Evolutionary conservation across 2,797 vertebrate species (phyloP).

Genomic region (Trichosurus vulpecula): DNA sequence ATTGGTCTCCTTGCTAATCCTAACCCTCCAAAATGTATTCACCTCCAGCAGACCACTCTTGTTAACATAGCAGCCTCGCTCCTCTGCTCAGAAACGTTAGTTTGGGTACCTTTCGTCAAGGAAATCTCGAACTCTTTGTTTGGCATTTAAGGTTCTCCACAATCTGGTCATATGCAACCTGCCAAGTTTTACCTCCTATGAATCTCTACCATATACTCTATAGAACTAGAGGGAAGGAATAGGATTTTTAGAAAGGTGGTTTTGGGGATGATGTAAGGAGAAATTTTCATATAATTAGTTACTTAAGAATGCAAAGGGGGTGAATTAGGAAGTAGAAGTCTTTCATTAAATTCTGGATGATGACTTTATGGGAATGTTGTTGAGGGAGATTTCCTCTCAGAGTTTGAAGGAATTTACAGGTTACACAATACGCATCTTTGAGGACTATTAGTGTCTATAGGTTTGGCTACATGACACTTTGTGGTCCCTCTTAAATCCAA

Average conservation of each 20-base stretch:
- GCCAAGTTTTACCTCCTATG: neutral
- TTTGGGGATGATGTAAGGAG: neutral
- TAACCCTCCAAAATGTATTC: neutral
- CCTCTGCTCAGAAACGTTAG: neutral
- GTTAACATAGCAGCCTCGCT: neutral
- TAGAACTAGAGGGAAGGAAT: neutral
- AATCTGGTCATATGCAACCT: neutral
- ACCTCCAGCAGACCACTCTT: neutral
- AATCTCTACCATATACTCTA: neutral
- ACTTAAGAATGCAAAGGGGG: neutral
- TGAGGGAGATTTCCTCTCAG: neutral
- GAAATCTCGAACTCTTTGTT: neutral
- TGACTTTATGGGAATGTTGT: neutral
- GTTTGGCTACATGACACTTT: neutral
- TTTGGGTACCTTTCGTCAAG: neutral
- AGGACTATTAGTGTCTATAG: neutral
- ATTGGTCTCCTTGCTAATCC: neutral
- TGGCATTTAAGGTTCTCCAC: neutral
- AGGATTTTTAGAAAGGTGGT: neutral
- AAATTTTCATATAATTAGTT: neutral
- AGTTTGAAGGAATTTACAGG: neutral
- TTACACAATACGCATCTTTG: neutral
- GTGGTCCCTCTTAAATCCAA: neutral
- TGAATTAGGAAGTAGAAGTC: neutral
- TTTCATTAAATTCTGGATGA: neutral